Evolutionary conservation across 1,140 invertebrate species (phyloP), one percentile per base, ranked within the genome.

Genomic region (Diploscapter pachys): DNA sequence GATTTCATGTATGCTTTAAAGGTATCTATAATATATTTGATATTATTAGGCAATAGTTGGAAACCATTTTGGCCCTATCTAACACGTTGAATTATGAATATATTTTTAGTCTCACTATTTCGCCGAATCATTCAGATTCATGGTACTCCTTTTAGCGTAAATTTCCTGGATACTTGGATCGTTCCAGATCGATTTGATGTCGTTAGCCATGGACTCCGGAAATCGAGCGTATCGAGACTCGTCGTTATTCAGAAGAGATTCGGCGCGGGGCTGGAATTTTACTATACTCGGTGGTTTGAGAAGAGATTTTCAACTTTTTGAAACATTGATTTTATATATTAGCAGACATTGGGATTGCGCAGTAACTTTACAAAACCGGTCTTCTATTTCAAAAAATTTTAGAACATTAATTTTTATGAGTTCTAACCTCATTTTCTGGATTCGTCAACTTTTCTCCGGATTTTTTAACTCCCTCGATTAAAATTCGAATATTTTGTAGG

Each of bases 51-150:
- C 50, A 53, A 69, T 11, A 55, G 13, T 31, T 55, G 6, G 5
- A 56, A 69, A 69, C 6, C 67, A 4, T 4, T 5, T 6, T 51
- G 48, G 13, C 9, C 6, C 48, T n/a, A 67, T 52, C 9, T 59
- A 59, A 48, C 57, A 70, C 5, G 13, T 8, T 67, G 50, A 48
- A 67, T 5, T 5, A 13, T 5, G 9, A 49, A 48, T 5, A 49
- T 13, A 67, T 13, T 52, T 11, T 49, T 11, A 54, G 31, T 31
- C 71, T 72, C 48, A 79, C 71, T 79, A 79, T 48, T 53, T 63
- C 50, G 76, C 77, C 31, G 78, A 79, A 67, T 78, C 76, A 53
- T 79, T 79, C 70, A 79, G 61, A 69, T 74, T 72, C 52, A 79
- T 68, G 6, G 66, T 63, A n/a, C 61, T 64, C 51, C 77, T 66